Evolutionary conservation across 2,797 vertebrate genomes (phyloP), one percentile per base, ranked within the genome.

Genomic region (Acanthopagrus latus): DNA sequence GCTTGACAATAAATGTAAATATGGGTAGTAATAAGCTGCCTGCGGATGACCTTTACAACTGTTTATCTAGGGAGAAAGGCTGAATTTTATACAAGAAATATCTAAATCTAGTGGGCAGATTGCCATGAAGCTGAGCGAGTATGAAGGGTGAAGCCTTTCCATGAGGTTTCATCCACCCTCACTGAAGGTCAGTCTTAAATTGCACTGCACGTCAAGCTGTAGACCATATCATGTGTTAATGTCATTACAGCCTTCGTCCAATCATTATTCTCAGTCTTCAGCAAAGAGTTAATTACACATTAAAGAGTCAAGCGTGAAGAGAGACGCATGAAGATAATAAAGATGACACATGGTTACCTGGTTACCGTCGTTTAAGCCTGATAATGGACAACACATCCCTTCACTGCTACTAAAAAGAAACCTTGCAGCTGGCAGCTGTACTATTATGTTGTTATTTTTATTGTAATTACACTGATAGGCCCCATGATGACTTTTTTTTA

Each of bases 351-450:
- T 73, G 54, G 38, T 38, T 67, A 59, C 43, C 52, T 44, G 20
- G 68, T 62, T 69, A 71, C 14, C 47, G 47, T 20, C 46, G 60
- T 64, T 83, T 74, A 74, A 79, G 70, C 20, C 43, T 69, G 57
- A 55, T 77, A 77, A 81, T 76, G 21, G 55, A 44, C 41, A 27
- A 25, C 51, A 54, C 47, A 25, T 50, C 56, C 21, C 63, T 12
- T 50, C 55, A 33, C 27, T 16, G 51, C 64, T 51, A 64, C 58
- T 69, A n/a, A 71, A 58, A 52, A n/a, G 41, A 68, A 38, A 62
- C 25, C 29, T 41, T 83, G 51, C 47, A 74, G 51, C 68, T 71
- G 58, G 50, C 66, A 75, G 64, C 38, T 74, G 38, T 12, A 21
- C n/a, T 47, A 11, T 79, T 18, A 58, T 63, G 17, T 12, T 62